A percentile compares a stretch with the other conserved stretches of the same genome.
These are phyloP conservation scores for Serinus canaria DNA, from an alignment of 2,113 vertebrate species.

Conservation along the genomic window DNA sequence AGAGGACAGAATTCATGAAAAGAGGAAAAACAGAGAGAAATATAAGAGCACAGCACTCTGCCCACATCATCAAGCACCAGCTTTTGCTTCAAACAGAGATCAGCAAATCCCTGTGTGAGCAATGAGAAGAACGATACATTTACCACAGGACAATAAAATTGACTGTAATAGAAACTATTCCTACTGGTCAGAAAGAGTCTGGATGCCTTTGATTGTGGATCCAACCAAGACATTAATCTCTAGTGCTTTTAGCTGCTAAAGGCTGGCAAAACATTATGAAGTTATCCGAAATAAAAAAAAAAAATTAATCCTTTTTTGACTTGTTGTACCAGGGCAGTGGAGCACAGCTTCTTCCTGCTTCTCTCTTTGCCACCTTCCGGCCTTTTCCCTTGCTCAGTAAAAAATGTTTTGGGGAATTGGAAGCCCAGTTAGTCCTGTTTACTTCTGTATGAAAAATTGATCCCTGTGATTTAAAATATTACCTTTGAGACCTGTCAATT, in stretches of 20 bases:
- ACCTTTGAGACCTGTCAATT: not conserved
- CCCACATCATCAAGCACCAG: not conserved
- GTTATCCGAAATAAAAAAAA: not conserved
- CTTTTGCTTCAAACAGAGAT: not conserved
- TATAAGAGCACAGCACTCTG: not conserved
- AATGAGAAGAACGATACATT: not conserved
- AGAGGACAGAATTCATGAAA: not conserved
- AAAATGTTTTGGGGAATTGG: not conserved
- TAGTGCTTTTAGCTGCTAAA: not conserved
- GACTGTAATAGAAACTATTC: not conserved
- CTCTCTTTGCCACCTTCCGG: not conserved
- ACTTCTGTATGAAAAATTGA: not conserved
- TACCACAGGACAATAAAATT: not conserved
- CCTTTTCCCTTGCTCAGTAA: not conserved
- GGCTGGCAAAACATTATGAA: not conserved
- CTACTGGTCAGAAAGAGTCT: not conserved
- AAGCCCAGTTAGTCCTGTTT: not conserved
- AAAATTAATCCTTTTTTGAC: not conserved
- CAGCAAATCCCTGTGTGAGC: not conserved
- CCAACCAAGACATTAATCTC: not conserved
- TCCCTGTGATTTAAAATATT: not conserved
- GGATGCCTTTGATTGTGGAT: not conserved
- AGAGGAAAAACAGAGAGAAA: not conserved
- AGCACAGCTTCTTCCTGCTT: not conserved
- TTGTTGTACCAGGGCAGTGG: not conserved